Evolutionary conservation across 2,888 invertebrate species (phyloP), one percentile per base, ranked within the genome.

Genomic region (Panopea generosa): DNA sequence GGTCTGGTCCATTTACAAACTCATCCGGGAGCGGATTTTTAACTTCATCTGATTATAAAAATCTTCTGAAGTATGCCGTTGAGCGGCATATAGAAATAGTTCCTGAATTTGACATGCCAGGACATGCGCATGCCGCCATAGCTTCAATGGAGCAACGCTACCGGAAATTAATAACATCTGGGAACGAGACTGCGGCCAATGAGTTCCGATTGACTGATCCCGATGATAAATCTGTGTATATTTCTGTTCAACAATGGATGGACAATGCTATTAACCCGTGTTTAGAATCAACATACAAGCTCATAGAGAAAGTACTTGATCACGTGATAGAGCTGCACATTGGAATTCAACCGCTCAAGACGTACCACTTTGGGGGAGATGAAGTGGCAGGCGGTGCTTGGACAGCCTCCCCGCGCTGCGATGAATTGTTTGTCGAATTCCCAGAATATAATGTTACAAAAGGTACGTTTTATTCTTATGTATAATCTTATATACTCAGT

Each of bases 91-190:
- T 92, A 43, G 84, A 87, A 73, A 86, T 91, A 6, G 85, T 90
- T n/a, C 91, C 91, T 4, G 91, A 91, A 77, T 76, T 91, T 24
- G 91, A 91, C 63, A 87, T 88, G 86, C 91, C 91, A 2, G 91
- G 90, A 1, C 91, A 91, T 68, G 82, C 85, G 2, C 89, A 88
- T 55, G 90, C 91, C 3, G 89, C 90, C 27, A 87, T 91, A 52
- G 83, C 77, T 26, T 77, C 91, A 24, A 91, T 91, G 91, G 84
- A 88, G 56, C 81, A 77, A 6, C 68, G 91, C 53, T 85, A 80
- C 38, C 52, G 73, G 33, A 76, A 73, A 16, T 62, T 82, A 16
- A 56, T 67, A 7, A 27, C 43, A 0, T 27, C 20, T 11, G 75
- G 66, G 11, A 71, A 84, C 47, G 6, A 22, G 7, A 70, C 49